Base-by-base conservation (phyloP, 1,140 invertebrate genomes). In the Tetramorium parvispinum region DNA sequence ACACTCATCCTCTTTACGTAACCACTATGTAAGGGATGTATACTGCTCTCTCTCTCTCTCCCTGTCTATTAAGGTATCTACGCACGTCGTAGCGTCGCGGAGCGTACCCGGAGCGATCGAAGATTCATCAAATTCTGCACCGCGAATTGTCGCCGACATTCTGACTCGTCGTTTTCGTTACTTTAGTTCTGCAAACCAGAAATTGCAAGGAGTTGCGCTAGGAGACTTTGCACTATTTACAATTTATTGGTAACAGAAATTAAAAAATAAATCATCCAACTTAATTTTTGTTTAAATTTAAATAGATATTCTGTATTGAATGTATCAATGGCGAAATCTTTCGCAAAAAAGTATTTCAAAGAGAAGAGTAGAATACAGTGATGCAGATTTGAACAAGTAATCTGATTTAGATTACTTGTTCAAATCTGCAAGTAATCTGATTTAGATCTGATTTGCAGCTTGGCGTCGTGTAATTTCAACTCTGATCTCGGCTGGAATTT, bases 391-490 rank as follows among this genome's bases (percentile, higher is more conserved):
- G 4, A 75, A 43, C 53, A 37, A 83, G 16, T 37, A 59, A 75
- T 83, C 24, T 37, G 37, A 83, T 73, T 83, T 73, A 53, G 57
- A 59, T 32, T 32, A 32, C 32, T 32, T 32, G 32, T 32, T 32
- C 32, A 32, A 32, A 32, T 32, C 32, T 32, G 32, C 53, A 37
- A 83, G 16, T 37, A 59, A 75, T 83, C 24, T 37, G 51, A 83
- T 83, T 83, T 83, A 53, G 57, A 59, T 32, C 32, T 32, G 32
- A 73, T 71, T 82, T 57, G 40, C 40, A 82, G 24, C 53, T 24
- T 11, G 53, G 68, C 51, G 66, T 73, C 66, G 11, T 83, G 79
- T 75, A 75, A 83, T 83, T 75, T 83, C 79, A 83, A 73, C 37
- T 61, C 68, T 59, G 53, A 27, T 57, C 24, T 40, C 40, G 66